phyloP scores from a whole-genome alignment of 2,888 invertebrate species.

The Oxytorus armatus region DNA sequence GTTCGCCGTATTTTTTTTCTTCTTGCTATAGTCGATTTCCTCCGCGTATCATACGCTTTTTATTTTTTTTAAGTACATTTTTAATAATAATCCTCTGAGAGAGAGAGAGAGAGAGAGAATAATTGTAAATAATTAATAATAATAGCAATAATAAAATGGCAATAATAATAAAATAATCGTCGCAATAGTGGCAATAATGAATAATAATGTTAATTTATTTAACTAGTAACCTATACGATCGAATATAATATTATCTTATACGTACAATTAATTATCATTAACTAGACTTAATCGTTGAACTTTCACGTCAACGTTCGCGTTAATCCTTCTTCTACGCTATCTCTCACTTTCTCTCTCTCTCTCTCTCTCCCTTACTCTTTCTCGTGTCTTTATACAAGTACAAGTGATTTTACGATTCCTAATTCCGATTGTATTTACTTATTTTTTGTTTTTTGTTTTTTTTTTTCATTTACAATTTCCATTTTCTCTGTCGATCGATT shows the following conservation, averaged over 20 bases:
- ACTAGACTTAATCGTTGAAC: conserved; percentile 66
- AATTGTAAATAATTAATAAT: conserved; percentile 74
- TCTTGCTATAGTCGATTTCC: conserved; percentile 24
- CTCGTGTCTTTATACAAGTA: conserved; percentile 73
- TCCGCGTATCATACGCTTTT: conserved; percentile 28
- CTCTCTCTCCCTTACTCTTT: conserved; percentile 18
- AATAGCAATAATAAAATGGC: conserved; percentile 77
- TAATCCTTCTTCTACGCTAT: conserved; percentile 60
- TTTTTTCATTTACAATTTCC: conserved; percentile 20
- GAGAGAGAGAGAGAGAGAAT: conserved; percentile 42
- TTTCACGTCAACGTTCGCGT: conserved; percentile 64
- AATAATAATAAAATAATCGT: conserved; percentile 77
- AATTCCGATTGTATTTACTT: conserved; percentile 41
- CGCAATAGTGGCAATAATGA: conserved; percentile 73
- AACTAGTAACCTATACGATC: conserved; percentile 66
- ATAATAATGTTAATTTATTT: conserved; percentile 73
- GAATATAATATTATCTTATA: conserved; percentile 74
- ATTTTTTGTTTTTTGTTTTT: conserved; percentile 6
- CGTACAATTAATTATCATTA: conserved; percentile 77
- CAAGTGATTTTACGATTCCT: conserved; percentile 43
- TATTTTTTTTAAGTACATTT: conserved; percentile 65
- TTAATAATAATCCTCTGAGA: conserved; percentile 44
- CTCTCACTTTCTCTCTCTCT: conserved; percentile 29
- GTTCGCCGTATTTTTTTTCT: conserved; percentile 51
- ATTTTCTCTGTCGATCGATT: conserved; percentile 66